Evolutionary conservation across 2,888 invertebrate species (phyloP).

Genomic region (Sphaerophoria rueppellii): DNA sequence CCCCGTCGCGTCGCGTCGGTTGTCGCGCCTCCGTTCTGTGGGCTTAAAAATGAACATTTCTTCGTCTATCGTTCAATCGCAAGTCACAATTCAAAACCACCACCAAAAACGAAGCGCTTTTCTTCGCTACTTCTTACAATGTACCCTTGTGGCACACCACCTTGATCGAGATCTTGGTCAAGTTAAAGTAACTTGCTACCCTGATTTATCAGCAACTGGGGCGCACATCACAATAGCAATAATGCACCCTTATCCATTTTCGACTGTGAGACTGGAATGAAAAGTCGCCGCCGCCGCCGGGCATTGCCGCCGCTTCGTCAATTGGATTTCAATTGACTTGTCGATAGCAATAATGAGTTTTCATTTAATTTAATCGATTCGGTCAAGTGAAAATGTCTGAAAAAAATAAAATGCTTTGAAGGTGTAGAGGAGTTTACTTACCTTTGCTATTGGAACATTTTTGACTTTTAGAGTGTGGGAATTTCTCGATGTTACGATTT

Average conservation of each 20-base stretch:
- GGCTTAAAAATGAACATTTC: conserved; percentile 62
- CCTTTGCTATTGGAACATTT: neutral
- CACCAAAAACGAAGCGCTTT: conserved; percentile 29
- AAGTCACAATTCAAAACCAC: neutral
- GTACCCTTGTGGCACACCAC: conserved; percentile 66
- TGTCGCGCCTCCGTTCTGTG: conserved; percentile 6
- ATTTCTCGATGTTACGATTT: conserved; percentile 6
- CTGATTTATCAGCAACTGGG: conserved; percentile 29
- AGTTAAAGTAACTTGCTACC: conserved; percentile 54
- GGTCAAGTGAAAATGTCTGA: conserved; percentile 70
- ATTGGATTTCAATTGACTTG: conserved; percentile 47
- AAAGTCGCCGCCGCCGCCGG: conserved; percentile 32
- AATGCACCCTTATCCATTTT: conserved; percentile 32
- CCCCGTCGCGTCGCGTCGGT: neutral
- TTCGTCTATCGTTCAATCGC: conserved; percentile 16
- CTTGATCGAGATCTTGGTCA: conserved; percentile 66
- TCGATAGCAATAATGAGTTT: conserved; percentile 48
- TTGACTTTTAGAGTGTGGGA: conserved; percentile 51
- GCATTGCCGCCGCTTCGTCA: conserved; percentile 17
- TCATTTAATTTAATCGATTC: conserved; percentile 65
- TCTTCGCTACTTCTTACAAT: conserved; percentile 44
- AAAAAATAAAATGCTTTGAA: conserved; percentile 24
- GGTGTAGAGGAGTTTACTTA: neutral
- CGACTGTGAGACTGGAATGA: neutral
- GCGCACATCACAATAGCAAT: conserved; percentile 10